Percentiles rank a stretch among this genome's conserved stretches.
phyloP scores from a whole-genome alignment of 2,797 vertebrate species.

The Sebastes baramenuke region DNA sequence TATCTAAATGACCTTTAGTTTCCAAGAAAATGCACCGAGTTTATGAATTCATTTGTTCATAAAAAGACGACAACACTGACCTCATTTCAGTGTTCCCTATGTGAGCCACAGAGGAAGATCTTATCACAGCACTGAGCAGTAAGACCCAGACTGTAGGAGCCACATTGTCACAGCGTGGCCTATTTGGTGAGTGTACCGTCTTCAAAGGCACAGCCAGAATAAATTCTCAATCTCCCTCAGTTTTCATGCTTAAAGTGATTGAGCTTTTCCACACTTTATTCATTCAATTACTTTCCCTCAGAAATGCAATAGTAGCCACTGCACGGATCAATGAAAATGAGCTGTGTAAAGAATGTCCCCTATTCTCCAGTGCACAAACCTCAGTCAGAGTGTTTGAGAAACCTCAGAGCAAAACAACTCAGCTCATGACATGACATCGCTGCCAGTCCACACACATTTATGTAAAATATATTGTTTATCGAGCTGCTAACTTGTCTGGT shows the following conservation, averaged over 20 bases:
- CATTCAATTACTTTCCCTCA: constrained; percentile 1
- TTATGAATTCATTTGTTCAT: constrained; percentile 39
- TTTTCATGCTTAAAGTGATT: constrained; percentile 5
- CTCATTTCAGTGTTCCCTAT: constrained; percentile 18
- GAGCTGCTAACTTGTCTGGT: background rate
- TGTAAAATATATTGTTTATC: background rate
- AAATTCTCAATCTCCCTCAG: constrained; percentile 22
- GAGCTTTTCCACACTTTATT: constrained; percentile 16
- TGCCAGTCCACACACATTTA: background rate
- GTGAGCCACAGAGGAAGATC: constrained; percentile 41
- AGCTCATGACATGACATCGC: background rate
- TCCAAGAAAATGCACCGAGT: background rate
- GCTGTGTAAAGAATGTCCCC: background rate
- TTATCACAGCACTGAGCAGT: constrained; percentile 24
- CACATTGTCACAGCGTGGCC: constrained; percentile 15
- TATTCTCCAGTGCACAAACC: background rate
- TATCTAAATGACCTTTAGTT: background rate
- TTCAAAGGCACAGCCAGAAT: constrained; percentile 30
- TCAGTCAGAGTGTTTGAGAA: background rate
- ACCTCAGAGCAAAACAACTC: constrained; percentile 14
- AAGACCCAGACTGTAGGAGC: constrained; percentile 15
- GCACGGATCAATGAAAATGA: constrained; percentile 20
- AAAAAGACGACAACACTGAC: constrained; percentile 30
- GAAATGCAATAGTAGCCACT: constrained; percentile 18
- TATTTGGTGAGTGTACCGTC: constrained; percentile 10